Conservation (phyloP, 2,113 vertebrate genomes). For the Pluvialis apricaria region DNA sequence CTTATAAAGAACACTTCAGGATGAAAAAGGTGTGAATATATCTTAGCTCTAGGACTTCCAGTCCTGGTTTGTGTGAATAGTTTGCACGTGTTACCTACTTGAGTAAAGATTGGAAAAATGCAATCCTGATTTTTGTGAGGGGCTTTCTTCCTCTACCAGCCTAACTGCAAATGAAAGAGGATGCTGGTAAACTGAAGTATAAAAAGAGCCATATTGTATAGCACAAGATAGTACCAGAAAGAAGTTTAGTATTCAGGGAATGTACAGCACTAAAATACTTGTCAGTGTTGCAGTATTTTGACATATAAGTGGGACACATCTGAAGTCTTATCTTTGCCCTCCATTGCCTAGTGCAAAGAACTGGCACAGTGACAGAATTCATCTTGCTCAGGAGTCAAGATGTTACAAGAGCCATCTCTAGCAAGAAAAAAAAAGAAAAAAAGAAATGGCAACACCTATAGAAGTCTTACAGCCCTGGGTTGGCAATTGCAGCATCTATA, state of each 20-base stretch:
- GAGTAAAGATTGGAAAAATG: background rate
- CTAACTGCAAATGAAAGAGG: background rate
- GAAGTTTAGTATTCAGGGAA: constrained; percentile 41
- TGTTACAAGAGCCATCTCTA: background rate
- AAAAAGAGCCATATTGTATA: background rate
- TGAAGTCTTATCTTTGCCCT: constrained; percentile 51
- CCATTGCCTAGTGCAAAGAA: constrained; percentile 18
- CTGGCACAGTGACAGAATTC: constrained; percentile 36
- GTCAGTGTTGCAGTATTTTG: constrained; percentile 48
- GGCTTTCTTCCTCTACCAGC: background rate
- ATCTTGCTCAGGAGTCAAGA: constrained; percentile 32
- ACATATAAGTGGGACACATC: constrained; percentile 28
- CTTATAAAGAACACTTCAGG: background rate
- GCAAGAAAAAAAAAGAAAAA: background rate
- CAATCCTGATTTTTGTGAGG: background rate
- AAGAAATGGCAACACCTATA: background rate
- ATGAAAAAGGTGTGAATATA: background rate
- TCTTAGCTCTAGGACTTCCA: background rate
- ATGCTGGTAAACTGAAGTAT: background rate
- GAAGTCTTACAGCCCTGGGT: background rate
- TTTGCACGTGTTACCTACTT: background rate
- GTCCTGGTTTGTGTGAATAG: background rate
- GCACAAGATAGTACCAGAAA: background rate
- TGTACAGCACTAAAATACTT: constrained; percentile 12
- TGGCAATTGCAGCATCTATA: background rate